Conservation (phyloP, 2,888 invertebrate genomes). For the Ceratothoa steindachneri region DNA sequence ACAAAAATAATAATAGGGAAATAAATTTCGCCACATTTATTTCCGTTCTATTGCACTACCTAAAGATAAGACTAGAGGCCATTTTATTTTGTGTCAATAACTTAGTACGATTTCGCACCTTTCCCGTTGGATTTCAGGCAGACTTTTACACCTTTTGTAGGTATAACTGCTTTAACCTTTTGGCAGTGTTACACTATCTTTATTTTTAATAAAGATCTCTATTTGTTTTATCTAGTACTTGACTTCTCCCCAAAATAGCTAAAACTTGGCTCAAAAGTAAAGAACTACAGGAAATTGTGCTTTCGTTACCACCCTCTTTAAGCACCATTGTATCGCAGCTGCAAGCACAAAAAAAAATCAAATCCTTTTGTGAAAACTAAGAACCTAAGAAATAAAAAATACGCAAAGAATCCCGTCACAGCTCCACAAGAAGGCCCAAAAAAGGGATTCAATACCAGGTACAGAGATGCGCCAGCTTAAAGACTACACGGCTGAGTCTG, state of each 20-base stretch:
- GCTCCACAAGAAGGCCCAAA: slow-evolving; percentile 8
- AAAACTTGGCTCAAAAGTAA: neutral
- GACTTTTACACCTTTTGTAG: too few species aligned
- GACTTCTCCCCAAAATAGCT: neutral
- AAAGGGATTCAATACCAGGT: slow-evolving; percentile 2
- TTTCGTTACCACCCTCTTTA: neutral
- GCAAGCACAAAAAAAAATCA: neutral
- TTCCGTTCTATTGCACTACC: neutral
- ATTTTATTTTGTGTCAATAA: neutral
- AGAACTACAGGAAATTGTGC: neutral
- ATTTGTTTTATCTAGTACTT: too few species aligned
- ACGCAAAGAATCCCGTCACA: neutral
- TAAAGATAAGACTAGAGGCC: neutral
- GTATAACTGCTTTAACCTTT: neutral
- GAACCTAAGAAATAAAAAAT: neutral
- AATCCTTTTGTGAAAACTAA: too few species aligned
- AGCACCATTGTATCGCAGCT: neutral
- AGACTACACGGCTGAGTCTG: neutral
- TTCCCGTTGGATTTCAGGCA: too few species aligned
- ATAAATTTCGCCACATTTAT: neutral
- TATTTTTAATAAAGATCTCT: neutral
- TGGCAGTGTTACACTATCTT: neutral
- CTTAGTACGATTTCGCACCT: too few species aligned
- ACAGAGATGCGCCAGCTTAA: neutral
- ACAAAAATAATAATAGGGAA: neutral